phyloP scores from a whole-genome alignment of 1,140 invertebrate species.

The Apis laboriosa region DNA sequence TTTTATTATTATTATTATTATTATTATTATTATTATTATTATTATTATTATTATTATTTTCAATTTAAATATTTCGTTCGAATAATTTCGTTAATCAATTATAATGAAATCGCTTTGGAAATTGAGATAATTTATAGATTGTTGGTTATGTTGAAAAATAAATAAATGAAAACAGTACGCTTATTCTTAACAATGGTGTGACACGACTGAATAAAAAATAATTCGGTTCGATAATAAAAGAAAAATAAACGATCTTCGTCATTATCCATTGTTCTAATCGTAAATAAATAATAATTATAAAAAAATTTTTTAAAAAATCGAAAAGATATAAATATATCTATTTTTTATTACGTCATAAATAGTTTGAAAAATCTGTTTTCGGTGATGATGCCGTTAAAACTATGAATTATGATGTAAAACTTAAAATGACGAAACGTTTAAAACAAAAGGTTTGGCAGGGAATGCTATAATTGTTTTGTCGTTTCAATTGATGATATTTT shows the following conservation, averaged over 20 bases:
- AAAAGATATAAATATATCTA: conserved; percentile 67
- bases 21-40: neutral
- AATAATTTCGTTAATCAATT: neutral
- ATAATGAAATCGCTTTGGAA: neutral
- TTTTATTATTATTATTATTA: neutral
- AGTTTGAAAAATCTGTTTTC: conserved; percentile 29
- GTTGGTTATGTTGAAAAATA: conserved; percentile 1
- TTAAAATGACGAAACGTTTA: neutral
- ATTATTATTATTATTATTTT: neutral
- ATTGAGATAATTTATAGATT: neutral
- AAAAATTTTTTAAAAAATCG: conserved; percentile 61
- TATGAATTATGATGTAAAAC: neutral
- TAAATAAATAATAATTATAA: conserved; percentile 64
- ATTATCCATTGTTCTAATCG: conserved; percentile 61
- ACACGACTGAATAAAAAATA: neutral
- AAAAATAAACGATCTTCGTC: conserved; percentile 13
- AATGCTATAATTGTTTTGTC: conserved; percentile 2
- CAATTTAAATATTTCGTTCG: neutral
- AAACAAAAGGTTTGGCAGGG: neutral
- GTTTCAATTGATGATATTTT: neutral
- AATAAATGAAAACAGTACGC: neutral
- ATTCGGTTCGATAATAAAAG: conserved; percentile 1
- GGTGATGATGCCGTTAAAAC: neutral
- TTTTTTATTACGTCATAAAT: conserved; percentile 70
- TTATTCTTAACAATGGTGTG: neutral